These are phyloP conservation scores for Poeciliopsis paucimaculata DNA, from an alignment of 2,797 vertebrate species.

Conservation along the genomic window DNA sequence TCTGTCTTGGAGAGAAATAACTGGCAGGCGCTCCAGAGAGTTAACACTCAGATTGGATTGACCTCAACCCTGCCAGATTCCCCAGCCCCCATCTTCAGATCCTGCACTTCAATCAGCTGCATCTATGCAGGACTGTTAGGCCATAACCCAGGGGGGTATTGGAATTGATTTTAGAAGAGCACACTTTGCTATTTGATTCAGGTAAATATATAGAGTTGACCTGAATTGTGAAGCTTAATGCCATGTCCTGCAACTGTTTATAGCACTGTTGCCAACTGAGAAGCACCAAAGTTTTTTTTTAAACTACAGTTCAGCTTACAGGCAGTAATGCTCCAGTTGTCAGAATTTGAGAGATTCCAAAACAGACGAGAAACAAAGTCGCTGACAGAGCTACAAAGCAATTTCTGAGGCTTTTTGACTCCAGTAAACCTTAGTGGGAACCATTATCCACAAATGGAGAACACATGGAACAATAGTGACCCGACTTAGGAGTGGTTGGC, in stretches of 20 bases:
- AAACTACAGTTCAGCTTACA: background rate
- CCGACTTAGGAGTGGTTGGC: background rate
- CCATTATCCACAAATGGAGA: background rate
- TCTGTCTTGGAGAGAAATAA: conserved; percentile 16
- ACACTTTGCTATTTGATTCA: conserved; percentile 51
- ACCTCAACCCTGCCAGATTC: conserved; percentile 29
- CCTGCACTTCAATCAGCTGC: conserved; percentile 36
- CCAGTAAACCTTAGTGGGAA: background rate
- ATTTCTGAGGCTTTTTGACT: background rate
- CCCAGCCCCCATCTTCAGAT: conserved; percentile 26
- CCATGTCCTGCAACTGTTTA: conserved; percentile 16
- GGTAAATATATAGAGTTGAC: conserved; percentile 40
- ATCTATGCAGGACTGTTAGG: conserved; percentile 25
- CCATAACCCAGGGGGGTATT: conserved; percentile 33
- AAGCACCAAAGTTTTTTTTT: conserved; percentile 22
- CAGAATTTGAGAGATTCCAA: background rate
- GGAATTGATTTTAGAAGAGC: conserved; percentile 58
- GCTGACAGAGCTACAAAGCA: background rate
- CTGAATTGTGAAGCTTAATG: conserved; percentile 36
- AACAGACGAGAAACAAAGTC: background rate
- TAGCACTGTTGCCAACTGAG: background rate
- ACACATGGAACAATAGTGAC: background rate
- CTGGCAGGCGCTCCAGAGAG: background rate
- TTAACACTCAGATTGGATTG: conserved; percentile 39
- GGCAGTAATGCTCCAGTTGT: background rate